Percentiles rank a stretch among this genome's conserved stretches.
These are phyloP conservation scores for Abscondita cerata DNA, from an alignment of 2,888 invertebrate genomes.

Conservation along the genomic window DNA sequence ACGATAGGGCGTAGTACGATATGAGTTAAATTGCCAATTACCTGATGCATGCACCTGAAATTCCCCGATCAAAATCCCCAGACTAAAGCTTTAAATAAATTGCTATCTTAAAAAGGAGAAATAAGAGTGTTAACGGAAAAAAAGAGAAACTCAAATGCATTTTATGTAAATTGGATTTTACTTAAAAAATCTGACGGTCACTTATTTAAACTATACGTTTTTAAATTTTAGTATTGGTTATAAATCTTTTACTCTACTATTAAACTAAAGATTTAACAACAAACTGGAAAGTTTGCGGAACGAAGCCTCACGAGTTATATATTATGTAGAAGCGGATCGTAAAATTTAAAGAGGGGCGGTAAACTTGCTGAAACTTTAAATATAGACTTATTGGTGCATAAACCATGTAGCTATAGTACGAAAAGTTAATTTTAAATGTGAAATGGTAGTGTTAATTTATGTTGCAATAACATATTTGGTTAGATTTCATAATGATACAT, in stretches of 20 bases:
- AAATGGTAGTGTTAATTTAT: too few species aligned
- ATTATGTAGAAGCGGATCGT: conserved; percentile 9
- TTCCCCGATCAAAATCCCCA: conserved; percentile 26
- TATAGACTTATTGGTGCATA: conserved; percentile 1
- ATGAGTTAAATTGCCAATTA: conserved; percentile 47
- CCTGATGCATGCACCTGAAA: conserved; percentile 44
- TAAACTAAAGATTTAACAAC: neutral
- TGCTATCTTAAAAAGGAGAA: conserved; percentile 15
- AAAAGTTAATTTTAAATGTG: too few species aligned
- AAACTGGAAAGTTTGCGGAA: conserved; percentile 1
- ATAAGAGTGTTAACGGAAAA: too few species aligned
- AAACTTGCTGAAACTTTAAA: conserved; percentile 3
- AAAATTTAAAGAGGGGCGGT: conserved; percentile 2
- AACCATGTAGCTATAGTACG: too few species aligned
- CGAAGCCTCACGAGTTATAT: neutral
- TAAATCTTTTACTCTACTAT: neutral
- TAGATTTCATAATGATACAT: too few species aligned
- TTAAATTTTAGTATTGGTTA: neutral
- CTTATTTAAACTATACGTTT: neutral
- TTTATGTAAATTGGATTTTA: conserved; percentile 25
- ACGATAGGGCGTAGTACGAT: conserved; percentile 42
- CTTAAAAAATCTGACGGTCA: too few species aligned
- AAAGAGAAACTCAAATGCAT: conserved; percentile 8
- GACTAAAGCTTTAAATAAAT: conserved; percentile 27
- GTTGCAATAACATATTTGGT: too few species aligned